Evolutionary conservation across 2,113 vertebrate genomes (phyloP), one percentile per base, ranked within the genome.

Genomic region (Misgurnus anguillicaudatus): DNA sequence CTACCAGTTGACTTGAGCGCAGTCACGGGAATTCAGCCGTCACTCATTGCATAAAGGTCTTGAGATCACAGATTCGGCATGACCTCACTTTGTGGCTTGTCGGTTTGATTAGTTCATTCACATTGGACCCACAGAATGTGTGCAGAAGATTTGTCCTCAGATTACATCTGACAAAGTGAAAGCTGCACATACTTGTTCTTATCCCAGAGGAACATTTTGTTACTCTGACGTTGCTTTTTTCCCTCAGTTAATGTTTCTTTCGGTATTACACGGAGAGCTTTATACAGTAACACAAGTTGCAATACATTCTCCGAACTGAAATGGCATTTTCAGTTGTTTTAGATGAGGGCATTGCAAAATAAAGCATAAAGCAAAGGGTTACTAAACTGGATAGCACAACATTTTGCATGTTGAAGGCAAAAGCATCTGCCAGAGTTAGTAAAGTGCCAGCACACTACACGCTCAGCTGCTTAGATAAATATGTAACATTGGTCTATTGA

Each of bases 381-480:
- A 14, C 31, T 24, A 13, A 62, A 70, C n/a, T 76, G 62, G 63
- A 73, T 36, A 77, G 74, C 19, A 77, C 65, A 58, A 16, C 77
- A 67, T 83, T 80, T 77, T 75, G 78, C 3, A 76, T 70, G 47
- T 75, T 17, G 57, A 75, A 8, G 3, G 31, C 68, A 66, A 65
- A 60, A 83, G 55, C 71, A 77, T 24, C 31, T n/a, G 47, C 47
- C 45, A 63, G 13, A 61, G 63, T 81, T 51, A 36, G 69, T 47
- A 80, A 80, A 80, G 70, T 83, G 75, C 48, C 66, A 77, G 68
- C 62, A 76, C 58, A 42, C 76, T 79, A 67, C 66, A 85, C 65
- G 70, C 75, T 77, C 66, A 69, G 66, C 39, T 83, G 72, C 57
- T 36, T 58, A 83, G 75, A 71, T 81, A 75, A 77, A 78, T 67